Conservation (phyloP, 2,797 vertebrate genomes). For the Sebastes taczanowskii region DNA sequence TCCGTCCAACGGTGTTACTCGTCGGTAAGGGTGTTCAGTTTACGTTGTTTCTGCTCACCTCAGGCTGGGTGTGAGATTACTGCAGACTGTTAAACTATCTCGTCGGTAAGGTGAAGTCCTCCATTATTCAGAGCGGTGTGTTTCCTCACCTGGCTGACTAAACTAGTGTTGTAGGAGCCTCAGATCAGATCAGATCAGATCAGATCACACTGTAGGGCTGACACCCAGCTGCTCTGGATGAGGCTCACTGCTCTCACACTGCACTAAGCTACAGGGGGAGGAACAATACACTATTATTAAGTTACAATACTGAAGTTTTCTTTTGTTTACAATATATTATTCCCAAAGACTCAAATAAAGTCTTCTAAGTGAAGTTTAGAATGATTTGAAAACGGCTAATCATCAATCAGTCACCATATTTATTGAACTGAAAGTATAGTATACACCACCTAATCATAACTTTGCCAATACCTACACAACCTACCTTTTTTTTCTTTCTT, state of each 20-base stretch:
- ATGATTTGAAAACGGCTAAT: neutral
- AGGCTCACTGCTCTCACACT: neutral
- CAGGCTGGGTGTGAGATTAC: constrained; percentile 18
- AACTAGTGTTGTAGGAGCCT: constrained; percentile 24
- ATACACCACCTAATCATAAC: neutral
- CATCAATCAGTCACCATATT: neutral
- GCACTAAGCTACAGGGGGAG: neutral
- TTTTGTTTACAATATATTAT: neutral
- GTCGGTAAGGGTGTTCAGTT: constrained; percentile 64
- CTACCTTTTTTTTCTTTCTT: neutral
- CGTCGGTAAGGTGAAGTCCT: neutral
- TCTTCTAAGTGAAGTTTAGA: neutral
- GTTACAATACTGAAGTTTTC: neutral
- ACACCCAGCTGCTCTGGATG: neutral
- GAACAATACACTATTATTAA: neutral
- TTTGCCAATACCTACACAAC: neutral
- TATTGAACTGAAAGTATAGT: neutral
- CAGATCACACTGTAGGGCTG: neutral
- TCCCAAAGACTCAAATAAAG: neutral
- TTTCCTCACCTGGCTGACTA: constrained; percentile 11
- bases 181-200: constrained; percentile 20
- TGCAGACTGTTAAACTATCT: neutral
- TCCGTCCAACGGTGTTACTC: constrained; percentile 23
- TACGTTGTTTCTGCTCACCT: constrained; percentile 19
- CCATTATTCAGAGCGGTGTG: constrained; percentile 44